A percentile compares a stretch with the other conserved stretches of the same genome.
Conservation (phyloP, 2,113 vertebrate species). For the Prochilodus magdalenae region DNA sequence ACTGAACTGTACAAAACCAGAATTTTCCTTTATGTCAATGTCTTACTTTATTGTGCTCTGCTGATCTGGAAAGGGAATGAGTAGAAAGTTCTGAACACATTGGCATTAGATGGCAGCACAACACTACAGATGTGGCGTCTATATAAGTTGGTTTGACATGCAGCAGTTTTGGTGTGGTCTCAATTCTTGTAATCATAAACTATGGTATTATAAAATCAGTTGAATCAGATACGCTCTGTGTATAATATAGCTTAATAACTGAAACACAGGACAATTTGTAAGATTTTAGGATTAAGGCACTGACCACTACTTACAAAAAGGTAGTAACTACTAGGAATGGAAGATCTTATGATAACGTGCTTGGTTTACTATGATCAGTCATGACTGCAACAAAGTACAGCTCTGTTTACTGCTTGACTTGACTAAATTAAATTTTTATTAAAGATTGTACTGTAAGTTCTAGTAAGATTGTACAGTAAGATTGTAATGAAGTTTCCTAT, state of each 20-base stretch:
- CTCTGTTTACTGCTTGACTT: not conserved
- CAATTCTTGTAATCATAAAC: not conserved
- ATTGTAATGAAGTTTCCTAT: not conserved
- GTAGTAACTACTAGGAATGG: not conserved
- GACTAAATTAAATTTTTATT: not conserved
- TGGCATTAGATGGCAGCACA: constrained; percentile 43
- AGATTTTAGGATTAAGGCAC: not conserved
- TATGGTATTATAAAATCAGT: not conserved
- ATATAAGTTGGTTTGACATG: not conserved
- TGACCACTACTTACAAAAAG: not conserved
- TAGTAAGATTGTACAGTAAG: not conserved
- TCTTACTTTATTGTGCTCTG: not conserved
- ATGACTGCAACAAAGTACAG: not conserved
- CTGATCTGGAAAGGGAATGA: too few species aligned
- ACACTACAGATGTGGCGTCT: not conserved
- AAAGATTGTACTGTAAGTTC: not conserved
- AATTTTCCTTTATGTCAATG: too few species aligned
- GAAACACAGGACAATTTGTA: not conserved
- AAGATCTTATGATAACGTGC: too few species aligned
- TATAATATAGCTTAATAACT: not conserved
- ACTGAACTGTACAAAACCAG: too few species aligned
- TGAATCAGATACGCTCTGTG: not conserved
- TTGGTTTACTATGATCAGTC: too few species aligned
- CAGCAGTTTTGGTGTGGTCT: too few species aligned
- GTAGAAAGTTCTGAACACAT: not conserved